Evolutionary conservation across 2,797 vertebrate genomes (phyloP).

Genomic region (Tenualosa ilisha): DNA sequence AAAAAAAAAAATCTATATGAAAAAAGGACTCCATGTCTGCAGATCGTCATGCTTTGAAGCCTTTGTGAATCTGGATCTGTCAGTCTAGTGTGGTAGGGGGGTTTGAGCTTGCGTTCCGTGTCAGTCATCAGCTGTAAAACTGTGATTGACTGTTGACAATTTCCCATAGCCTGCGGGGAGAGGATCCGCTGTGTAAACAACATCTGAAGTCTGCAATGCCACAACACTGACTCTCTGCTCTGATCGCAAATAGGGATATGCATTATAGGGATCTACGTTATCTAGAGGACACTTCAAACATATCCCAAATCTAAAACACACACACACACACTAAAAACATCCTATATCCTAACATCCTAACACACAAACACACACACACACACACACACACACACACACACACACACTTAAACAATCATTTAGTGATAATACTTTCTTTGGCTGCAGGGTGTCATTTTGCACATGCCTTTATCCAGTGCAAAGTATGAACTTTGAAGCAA

Average conservation of each 20-base stretch:
- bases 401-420: neutral
- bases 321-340: neutral
- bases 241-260: neutral
- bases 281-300: neutral
- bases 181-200: constrained; percentile 1
- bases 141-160: constrained; percentile 18
- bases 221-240: neutral
- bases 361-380: neutral
- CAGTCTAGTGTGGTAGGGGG: neutral
- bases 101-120: neutral
- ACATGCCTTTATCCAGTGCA: neutral
- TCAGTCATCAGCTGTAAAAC: neutral
- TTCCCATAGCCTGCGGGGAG: neutral
- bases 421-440: neutral
- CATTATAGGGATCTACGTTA: neutral
- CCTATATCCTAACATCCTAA: no score
- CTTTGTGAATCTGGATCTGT: neutral
- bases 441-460: neutral
- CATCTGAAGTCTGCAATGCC: neutral
- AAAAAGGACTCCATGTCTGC: neutral
- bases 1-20: neutral
- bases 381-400: neutral
- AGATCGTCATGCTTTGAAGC: neutral
- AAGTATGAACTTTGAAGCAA: neutral
- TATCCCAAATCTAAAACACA: neutral